These are phyloP conservation scores for Acleris holmiana DNA, from an alignment of 2,888 invertebrate species.

Conservation along the genomic window DNA sequence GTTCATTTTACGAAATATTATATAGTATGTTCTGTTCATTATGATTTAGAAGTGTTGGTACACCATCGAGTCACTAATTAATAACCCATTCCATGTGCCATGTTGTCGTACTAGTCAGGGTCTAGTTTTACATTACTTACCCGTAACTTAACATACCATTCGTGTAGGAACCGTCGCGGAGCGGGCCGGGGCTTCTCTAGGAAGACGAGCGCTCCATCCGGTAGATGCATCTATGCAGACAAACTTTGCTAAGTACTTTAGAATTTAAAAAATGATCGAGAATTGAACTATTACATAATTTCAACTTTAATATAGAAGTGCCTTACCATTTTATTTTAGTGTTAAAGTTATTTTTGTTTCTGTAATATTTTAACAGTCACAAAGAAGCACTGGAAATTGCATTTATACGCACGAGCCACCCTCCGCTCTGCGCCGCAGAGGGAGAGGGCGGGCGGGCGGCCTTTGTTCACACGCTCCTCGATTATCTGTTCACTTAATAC, in stretches of 20 bases:
- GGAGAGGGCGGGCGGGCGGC: constrained; percentile 50
- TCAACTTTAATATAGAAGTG: constrained; percentile 81
- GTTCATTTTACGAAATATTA: constrained; percentile 35
- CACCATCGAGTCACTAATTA: constrained; percentile 55
- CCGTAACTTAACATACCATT: constrained; percentile 55
- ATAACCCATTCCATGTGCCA: constrained; percentile 76
- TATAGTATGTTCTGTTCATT: constrained; percentile 41
- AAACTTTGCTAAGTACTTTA: constrained; percentile 57
- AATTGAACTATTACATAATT: constrained; percentile 61
- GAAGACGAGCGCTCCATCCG: constrained; percentile 51
- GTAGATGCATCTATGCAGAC: constrained; percentile 57
- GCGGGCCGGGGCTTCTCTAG: constrained; percentile 11
- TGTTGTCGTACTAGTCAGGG: constrained; percentile 74
- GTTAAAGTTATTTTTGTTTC: constrained; percentile 61
- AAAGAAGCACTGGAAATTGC: constrained; percentile 72
- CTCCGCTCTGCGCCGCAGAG: constrained; percentile 62
- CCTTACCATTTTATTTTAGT: constrained; percentile 81
- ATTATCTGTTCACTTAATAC: constrained; percentile 41
- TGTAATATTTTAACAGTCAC: constrained; percentile 54
- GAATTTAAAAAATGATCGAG: constrained; percentile 61
- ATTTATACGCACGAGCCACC: constrained; percentile 69
- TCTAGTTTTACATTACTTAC: constrained; percentile 61
- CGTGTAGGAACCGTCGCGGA: constrained; percentile 48
- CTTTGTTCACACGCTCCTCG: constrained; percentile 56
- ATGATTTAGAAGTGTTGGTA: constrained; percentile 51